Evolutionary conservation across 2,113 vertebrate genomes (phyloP).

Genomic region (Pelecanus crispus): DNA sequence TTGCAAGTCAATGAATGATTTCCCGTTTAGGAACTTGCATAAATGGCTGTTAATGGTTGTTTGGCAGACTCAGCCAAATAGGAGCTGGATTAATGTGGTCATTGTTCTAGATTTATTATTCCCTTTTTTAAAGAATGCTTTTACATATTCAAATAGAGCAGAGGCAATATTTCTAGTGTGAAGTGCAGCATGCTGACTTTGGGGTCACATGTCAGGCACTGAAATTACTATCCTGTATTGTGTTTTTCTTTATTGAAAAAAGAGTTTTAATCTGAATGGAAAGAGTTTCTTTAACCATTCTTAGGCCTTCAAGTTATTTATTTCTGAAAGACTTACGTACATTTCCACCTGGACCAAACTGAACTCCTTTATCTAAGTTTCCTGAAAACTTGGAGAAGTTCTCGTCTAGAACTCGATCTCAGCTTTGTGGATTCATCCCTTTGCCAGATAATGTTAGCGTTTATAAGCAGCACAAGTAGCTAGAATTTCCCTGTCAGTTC

Average conservation of each 20-base stretch:
- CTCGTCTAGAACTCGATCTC: background rate
- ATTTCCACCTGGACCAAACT: background rate
- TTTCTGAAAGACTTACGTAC: background rate
- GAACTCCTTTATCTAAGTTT: background rate
- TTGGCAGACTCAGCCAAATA: background rate
- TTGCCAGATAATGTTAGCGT: background rate
- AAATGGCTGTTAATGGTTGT: background rate
- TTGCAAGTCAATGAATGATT: background rate
- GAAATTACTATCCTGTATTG: background rate
- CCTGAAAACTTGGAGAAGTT: background rate
- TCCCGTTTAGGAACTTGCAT: background rate
- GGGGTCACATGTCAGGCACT: background rate
- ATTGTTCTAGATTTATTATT: background rate
- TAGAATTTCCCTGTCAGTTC: conserved; percentile 52
- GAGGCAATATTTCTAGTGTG: background rate
- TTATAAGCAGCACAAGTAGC: conserved; percentile 36
- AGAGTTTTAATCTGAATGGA: background rate
- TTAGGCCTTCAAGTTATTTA: background rate
- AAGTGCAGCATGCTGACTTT: background rate
- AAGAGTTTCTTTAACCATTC: background rate
- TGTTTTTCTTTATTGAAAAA: background rate
- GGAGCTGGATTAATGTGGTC: background rate
- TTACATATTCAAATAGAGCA: background rate
- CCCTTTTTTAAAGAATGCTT: background rate
- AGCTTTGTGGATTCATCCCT: background rate